phyloP scores from a whole-genome alignment of 2,888 invertebrate species.

The Ommatoiulus sabulosus region DNA sequence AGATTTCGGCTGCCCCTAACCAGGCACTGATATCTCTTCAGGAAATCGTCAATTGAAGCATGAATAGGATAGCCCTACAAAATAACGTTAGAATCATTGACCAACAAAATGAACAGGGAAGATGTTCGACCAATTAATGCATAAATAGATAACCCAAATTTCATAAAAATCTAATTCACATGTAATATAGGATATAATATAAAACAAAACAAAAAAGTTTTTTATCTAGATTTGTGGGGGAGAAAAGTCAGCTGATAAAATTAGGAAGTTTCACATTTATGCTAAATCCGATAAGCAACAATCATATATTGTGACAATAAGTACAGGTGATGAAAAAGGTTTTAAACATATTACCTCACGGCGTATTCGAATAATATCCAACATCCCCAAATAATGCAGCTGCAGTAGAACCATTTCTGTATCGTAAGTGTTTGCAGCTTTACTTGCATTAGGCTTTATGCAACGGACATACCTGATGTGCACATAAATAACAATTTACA shows the following conservation, averaged over 20 bases:
- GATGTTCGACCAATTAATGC: no score
- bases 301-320: no score
- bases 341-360: constrained; percentile 70
- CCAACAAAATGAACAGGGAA: no score
- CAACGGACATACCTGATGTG: constrained; percentile 83
- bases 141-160: no score
- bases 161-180: no score
- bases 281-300: no score
- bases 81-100: background rate
- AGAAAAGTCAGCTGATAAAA: no score
- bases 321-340: constrained; percentile 42
- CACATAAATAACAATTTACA: background rate
- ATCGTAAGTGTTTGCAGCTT: constrained; percentile 83
- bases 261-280: background rate
- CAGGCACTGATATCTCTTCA: constrained; percentile 80
- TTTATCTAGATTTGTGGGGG: no score
- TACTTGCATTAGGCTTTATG: constrained; percentile 90
- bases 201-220: no score
- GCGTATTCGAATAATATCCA: constrained; percentile 90
- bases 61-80: constrained; percentile 86
- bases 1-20: constrained; percentile 70
- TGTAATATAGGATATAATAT: no score
- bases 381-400: constrained; percentile 89
- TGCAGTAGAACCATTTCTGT: constrained; percentile 86
- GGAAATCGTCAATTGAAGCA: constrained; percentile 81